Conservation (phyloP, 1,140 invertebrate species). For the honey bee (Apis mellifera) region DNA sequence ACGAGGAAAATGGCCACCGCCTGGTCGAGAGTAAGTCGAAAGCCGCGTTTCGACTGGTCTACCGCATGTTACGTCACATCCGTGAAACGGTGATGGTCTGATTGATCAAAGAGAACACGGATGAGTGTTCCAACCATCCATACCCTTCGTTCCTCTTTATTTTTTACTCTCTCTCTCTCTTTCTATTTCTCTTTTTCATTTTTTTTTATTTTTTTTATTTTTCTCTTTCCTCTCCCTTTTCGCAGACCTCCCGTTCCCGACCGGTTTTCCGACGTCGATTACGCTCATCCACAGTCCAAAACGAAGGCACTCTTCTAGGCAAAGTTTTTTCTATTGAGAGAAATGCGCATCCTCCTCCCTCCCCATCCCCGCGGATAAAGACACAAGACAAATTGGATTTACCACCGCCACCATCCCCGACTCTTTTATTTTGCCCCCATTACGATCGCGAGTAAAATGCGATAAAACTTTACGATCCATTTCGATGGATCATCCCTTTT, state of each 20-base stretch:
- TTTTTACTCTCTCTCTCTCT: neutral
- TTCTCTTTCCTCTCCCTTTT: neutral
- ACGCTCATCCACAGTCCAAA: constrained; percentile 35
- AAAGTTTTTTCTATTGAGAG: constrained; percentile 22
- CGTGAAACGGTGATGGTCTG: constrained; percentile 30
- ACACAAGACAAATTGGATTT: constrained; percentile 33
- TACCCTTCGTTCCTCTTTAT: neutral
- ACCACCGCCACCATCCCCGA: neutral
- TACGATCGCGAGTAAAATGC: too few relatives aligned
- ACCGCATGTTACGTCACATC: constrained; percentile 44
- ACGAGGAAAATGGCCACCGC: constrained; percentile 6
- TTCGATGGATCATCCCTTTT: too few relatives aligned
- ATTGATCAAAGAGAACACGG: constrained; percentile 49
- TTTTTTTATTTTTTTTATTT: neutral
- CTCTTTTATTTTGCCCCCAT: constrained; percentile 7
- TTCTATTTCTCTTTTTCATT: neutral
- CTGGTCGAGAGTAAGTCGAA: neutral
- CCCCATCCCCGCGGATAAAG: neutral
- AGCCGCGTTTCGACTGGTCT: neutral
- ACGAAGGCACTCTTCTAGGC: constrained; percentile 6
- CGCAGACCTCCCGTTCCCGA: neutral
- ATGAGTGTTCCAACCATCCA: constrained; percentile 20
- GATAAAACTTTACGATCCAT: neutral
- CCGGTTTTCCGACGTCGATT: constrained; percentile 34
- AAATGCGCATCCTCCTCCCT: neutral